Conservation (phyloP, 1,140 invertebrate species). For the Metopolophium dirhodum region DNA sequence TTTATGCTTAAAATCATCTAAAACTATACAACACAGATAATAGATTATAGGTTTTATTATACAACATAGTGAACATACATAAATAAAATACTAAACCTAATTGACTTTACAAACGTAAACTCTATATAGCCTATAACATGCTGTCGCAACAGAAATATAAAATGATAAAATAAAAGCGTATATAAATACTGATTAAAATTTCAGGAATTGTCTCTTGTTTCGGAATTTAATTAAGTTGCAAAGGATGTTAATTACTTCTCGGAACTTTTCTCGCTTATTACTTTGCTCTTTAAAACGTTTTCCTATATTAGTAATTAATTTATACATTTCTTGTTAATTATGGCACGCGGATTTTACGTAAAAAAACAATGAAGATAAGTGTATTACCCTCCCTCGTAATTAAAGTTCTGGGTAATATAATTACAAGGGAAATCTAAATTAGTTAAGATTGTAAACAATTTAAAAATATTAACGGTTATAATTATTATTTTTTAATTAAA, state of each 20-base stretch:
- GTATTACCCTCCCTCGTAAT: slow-evolving; percentile 39
- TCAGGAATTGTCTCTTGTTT: slow-evolving; percentile 48
- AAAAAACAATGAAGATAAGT: slow-evolving; percentile 53
- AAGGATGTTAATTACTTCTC: slow-evolving; percentile 56
- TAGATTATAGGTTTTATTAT: too few species aligned
- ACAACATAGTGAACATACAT: background rate
- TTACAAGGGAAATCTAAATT: slow-evolving; percentile 44
- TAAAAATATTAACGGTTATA: slow-evolving; percentile 35
- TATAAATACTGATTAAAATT: slow-evolving; percentile 51
- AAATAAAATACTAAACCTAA: background rate
- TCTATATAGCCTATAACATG: background rate
- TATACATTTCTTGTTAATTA: slow-evolving; percentile 54
- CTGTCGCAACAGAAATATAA: slow-evolving; percentile 18
- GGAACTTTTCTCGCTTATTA: slow-evolving; percentile 54
- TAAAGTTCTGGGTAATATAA: slow-evolving; percentile 47
- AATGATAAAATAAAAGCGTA: slow-evolving; percentile 24
- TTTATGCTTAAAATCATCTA: too few species aligned
- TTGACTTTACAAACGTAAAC: slow-evolving; percentile 36
- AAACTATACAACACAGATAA: too few species aligned
- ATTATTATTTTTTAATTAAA: slow-evolving; percentile 46
- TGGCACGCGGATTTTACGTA: slow-evolving; percentile 45
- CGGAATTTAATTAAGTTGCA: slow-evolving; percentile 49
- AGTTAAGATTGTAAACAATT: slow-evolving; percentile 53
- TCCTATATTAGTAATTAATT: slow-evolving; percentile 55
- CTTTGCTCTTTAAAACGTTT: slow-evolving; percentile 54